Percentiles rank a stretch among this genome's conserved stretches.
phyloP scores from a whole-genome alignment of 2,113 vertebrate genomes.

The Motacilla tschutschensis region DNA sequence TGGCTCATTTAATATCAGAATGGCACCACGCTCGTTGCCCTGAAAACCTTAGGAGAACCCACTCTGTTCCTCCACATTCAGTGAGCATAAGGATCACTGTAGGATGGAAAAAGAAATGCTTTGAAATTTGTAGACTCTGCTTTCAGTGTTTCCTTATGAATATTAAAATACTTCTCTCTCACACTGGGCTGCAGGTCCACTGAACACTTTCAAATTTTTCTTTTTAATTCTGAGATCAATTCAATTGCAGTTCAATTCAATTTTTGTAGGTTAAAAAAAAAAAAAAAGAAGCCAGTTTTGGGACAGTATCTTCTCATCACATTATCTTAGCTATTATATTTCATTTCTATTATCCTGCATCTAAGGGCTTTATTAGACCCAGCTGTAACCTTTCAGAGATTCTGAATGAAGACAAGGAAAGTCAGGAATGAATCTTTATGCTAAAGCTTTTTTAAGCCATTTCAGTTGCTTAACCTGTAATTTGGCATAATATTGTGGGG shows the following conservation, averaged over 20 bases:
- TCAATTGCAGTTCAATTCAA: not conserved
- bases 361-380: constrained; percentile 35
- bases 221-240: not conserved
- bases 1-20: not conserved
- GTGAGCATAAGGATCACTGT: not conserved
- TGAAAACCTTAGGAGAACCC: not conserved
- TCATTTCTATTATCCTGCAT: not conserved
- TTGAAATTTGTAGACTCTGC: not conserved
- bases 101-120: not conserved
- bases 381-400: constrained; percentile 44
- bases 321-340: not conserved
- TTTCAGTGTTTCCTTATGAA: not conserved
- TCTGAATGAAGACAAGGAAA: constrained; percentile 39
- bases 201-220: not conserved
- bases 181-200: not conserved
- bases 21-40: accelerated
- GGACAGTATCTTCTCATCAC: not conserved
- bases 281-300: not conserved
- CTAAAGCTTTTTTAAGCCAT: constrained; percentile 42
- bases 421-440: constrained; percentile 47
- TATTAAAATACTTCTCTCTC: not conserved
- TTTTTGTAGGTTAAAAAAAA: not conserved
- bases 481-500: constrained; percentile 54
- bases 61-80: not conserved
- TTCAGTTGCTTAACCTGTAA: constrained; percentile 59